Conservation (phyloP, 2,797 vertebrate genomes). For the Esox masquinongy region DNA sequence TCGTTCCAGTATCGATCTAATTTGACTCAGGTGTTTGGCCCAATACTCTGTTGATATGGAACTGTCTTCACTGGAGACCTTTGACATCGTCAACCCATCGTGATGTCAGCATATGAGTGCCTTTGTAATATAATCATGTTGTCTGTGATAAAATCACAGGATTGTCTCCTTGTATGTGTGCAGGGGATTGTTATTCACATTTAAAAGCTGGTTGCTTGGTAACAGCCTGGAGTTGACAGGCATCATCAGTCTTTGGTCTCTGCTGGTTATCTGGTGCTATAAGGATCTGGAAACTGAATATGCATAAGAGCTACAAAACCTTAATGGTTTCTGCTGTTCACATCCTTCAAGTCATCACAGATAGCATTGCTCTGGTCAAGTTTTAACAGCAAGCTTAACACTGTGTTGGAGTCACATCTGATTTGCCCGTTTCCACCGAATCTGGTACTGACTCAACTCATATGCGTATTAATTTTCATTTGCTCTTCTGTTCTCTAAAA, state of each 20-base stretch:
- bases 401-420: not conserved
- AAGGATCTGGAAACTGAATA: not conserved
- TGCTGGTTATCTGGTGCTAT: not conserved
- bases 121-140: conserved; percentile 23
- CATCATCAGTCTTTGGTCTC: not conserved
- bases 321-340: not conserved
- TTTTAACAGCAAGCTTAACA: not conserved
- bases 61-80: conserved; percentile 25
- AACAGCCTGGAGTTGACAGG: conserved; percentile 15
- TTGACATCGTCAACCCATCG: conserved; percentile 39
- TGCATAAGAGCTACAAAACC: not conserved
- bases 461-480: not conserved
- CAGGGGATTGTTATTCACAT: conserved; percentile 29
- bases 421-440: not conserved
- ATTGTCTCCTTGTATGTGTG: conserved; percentile 11
- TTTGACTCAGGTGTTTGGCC: conserved; percentile 36
- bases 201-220: conserved; percentile 31
- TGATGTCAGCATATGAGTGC: conserved; percentile 38
- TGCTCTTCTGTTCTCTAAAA: too few relatives aligned
- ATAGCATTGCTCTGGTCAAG: not conserved
- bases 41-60: conserved; percentile 29
- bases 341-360: not conserved
- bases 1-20: conserved; percentile 35
- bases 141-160: not conserved
- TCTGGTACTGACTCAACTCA: not conserved